These are phyloP conservation scores for Tetraodon nigroviridis DNA, from an alignment of 2,113 vertebrate genomes.

Conservation along the genomic window DNA sequence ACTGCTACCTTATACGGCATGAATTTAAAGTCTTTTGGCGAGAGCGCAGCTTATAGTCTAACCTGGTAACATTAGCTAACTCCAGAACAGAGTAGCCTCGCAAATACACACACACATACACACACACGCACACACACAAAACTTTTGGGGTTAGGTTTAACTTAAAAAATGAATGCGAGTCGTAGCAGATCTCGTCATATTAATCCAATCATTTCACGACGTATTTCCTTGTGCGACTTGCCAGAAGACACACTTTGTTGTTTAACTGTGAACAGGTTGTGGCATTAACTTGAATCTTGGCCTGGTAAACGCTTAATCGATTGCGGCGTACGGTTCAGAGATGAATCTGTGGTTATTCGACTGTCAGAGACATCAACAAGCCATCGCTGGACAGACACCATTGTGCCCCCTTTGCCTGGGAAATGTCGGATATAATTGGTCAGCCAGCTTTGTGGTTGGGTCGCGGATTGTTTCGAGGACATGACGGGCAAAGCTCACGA, in stretches of 20 bases:
- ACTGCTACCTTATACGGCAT: not conserved
- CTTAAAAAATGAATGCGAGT: not conserved
- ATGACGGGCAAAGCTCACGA: constrained; percentile 37
- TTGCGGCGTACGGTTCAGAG: not conserved
- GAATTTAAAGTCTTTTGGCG: constrained; percentile 12
- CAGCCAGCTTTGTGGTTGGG: constrained; percentile 4
- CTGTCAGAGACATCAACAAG: not conserved
- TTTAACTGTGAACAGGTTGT: constrained; percentile 14
- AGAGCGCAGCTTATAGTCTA: constrained; percentile 26
- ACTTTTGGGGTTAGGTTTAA: constrained; percentile 48
- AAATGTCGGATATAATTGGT: not conserved
- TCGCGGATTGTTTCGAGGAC: constrained; percentile 30
- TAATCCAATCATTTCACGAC: rapidly evolving
- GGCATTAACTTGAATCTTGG: constrained; percentile 26
- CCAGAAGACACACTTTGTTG: not conserved
- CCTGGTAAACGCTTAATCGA: constrained; percentile 14
- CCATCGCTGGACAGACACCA: too few species aligned
- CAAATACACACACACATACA: constrained; percentile 53
- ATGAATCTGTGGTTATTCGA: not conserved
- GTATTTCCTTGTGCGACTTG: not conserved
- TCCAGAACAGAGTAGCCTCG: constrained; percentile 46
- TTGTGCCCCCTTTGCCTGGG: not conserved
- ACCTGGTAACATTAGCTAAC: constrained; percentile 53
- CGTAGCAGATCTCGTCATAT: not conserved
- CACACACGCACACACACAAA: constrained; percentile 28